Base-by-base conservation (phyloP, 2,797 vertebrate species). In the Cetoscarus ocellatus region DNA sequence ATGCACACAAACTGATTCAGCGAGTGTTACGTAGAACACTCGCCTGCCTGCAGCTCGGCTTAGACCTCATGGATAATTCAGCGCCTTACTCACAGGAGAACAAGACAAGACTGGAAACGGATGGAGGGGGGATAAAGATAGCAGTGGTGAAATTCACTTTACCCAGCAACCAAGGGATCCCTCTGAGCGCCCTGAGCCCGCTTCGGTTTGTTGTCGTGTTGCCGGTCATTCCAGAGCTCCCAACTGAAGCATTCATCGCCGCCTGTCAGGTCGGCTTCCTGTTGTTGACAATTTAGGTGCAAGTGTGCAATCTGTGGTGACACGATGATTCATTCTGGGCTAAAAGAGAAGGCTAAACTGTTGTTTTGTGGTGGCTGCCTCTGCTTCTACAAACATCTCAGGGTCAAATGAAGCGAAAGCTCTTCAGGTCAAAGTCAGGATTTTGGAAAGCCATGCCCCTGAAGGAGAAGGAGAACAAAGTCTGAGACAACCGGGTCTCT, bases 21-120 rank as follows among this genome's bases (percentile, higher is more conserved):
- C 65, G 53, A 35, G 55, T 45, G 68, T 78, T 73, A 58, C 61
- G 35, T 69, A 34, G 36, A 67, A 68, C 60, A 4, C 27, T 27
- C 15, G 55, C 35, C 38, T 27, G 70, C 19, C 56, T 72, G 63
- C 73, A 67, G 71, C 71, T 61, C 14, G 54, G 57, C 62, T 56
- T 43, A 81, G 63, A 73, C 78, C 67, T 89, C 72, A 83, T 89
- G 70, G 86, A 87, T 90, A 89, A 91, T 90, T 89, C 81, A 91
- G 10, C 47, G 66, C 73, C 61, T 72, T 79, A 64, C 70, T 76
- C 82, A 67, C 76, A 59, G 63, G 59, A 76, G 77, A 50, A 66
- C 47, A 27, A 27, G 53, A 57, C 62, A 53, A 39, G 74, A 74
- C 63, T 35, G 56, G 61, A 65, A 70, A 68, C 7, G 71, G 54